phyloP scores from a whole-genome alignment of 2,113 vertebrate species.

The Leuciscus idus region DNA sequence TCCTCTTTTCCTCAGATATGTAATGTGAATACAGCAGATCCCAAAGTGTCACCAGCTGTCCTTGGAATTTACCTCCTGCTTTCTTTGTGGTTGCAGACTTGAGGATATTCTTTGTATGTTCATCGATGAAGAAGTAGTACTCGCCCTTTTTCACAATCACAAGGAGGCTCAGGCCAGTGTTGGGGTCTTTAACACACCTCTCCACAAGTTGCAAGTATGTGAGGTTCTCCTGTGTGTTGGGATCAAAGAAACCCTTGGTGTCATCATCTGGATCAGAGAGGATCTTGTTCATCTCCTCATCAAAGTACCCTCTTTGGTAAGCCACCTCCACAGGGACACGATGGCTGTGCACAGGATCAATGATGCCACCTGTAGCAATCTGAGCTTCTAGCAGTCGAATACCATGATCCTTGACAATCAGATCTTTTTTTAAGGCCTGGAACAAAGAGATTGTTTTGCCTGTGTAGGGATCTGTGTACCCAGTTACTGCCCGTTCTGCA shows the following conservation, averaged over 20 bases:
- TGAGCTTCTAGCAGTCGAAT: constrained; percentile 64
- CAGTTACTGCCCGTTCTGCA: constrained; percentile 54
- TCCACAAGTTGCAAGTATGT: constrained; percentile 53
- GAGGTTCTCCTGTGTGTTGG: constrained; percentile 53
- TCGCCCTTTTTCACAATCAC: constrained; percentile 68
- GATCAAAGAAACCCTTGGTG: constrained; percentile 79
- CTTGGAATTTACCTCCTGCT: constrained; percentile 70
- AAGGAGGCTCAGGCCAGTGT: constrained; percentile 52
- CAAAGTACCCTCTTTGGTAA: constrained; percentile 76
- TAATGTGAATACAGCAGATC: constrained; percentile 76
- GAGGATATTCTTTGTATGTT: constrained; percentile 64
- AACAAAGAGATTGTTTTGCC: constrained; percentile 52
- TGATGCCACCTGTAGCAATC: constrained; percentile 75
- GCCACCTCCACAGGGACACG: constrained; percentile 57
- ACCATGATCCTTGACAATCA: constrained; percentile 54
- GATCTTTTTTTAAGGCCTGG: constrained; percentile 52
- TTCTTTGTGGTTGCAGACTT: constrained; percentile 61
- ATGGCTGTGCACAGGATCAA: constrained; percentile 73
- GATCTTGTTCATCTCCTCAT: constrained; percentile 76
- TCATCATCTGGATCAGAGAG: constrained; percentile 68
- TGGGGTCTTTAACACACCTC: constrained; percentile 49
- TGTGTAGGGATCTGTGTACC: constrained; percentile 48
- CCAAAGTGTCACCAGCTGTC: constrained; percentile 70
- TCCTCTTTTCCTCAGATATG: constrained; percentile 66
- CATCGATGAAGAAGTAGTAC: constrained; percentile 65